Conservation (phyloP, 1,140 invertebrate genomes). For the Leptinotarsa texana region DNA sequence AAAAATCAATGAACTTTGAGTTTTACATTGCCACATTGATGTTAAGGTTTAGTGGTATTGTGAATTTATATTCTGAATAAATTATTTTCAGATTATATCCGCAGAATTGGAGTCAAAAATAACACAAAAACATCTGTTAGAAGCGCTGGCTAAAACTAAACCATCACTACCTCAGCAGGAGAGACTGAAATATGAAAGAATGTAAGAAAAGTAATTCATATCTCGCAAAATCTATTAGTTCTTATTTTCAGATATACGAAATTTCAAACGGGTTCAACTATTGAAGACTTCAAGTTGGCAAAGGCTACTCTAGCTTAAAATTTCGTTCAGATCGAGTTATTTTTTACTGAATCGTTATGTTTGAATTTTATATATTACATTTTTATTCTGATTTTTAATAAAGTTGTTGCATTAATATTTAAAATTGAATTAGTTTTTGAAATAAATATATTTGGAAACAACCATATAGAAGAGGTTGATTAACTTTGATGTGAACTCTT, state of each 20-base stretch:
- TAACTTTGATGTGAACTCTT: no score
- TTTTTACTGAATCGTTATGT: no score
- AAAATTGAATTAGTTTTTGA: no score
- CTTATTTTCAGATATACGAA: conserved; percentile 39
- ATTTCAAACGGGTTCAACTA: conserved; percentile 33
- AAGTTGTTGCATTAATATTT: no score
- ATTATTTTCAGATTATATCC: conserved; percentile 39
- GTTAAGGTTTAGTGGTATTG: no score
- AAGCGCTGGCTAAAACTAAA: conserved; percentile 64
- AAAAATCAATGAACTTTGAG: no score
- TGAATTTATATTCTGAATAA: conserved; percentile 17
- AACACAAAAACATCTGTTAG: conserved; percentile 60
- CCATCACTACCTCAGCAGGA: conserved; percentile 69
- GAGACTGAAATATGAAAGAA: conserved; percentile 65
- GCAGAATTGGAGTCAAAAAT: conserved; percentile 44
- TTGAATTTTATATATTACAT: no score
- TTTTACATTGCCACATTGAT: no score
- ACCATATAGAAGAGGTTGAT: no score
- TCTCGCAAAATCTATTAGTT: conserved; percentile 1
- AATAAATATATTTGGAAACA: no score
- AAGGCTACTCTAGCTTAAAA: conserved; percentile 37
- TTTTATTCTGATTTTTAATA: no score
- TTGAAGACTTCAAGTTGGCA: conserved; percentile 28
- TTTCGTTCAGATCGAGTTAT: no score
- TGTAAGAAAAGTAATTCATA: conserved; percentile 57